Conservation (phyloP, 2,797 vertebrate genomes). For the Coranthus polyacanthus region DNA sequence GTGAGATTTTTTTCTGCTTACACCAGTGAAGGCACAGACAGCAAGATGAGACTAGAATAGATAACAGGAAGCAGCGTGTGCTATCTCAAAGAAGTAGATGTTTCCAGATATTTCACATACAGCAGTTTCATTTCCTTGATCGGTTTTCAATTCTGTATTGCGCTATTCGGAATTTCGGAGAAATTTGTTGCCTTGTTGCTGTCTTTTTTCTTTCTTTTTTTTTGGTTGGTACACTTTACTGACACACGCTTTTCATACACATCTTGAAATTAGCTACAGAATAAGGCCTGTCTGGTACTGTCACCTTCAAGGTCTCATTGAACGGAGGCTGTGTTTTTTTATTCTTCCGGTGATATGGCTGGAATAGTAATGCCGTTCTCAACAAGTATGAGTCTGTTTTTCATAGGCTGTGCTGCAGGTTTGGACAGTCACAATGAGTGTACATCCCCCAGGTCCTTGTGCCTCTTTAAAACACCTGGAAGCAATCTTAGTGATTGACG, state of each 20-base stretch:
- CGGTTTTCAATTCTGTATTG: not conserved
- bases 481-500: constrained; percentile 49
- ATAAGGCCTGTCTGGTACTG: constrained; percentile 3
- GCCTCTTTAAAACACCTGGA: constrained; percentile 63
- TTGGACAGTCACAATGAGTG: constrained; percentile 15
- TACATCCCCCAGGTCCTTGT: constrained; percentile 16
- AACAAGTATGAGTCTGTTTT: constrained; percentile 3
- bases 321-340: constrained; percentile 1
- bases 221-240: not conserved
- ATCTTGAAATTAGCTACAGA: constrained; percentile 17
- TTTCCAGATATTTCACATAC: not conserved
- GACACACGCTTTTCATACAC: not conserved
- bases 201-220: constrained; percentile 4
- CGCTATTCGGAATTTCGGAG: constrained; percentile 1
- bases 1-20: constrained; percentile 37
- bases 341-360: not conserved
- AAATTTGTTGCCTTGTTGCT: constrained; percentile 18
- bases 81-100: not conserved
- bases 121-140: too few relatives aligned
- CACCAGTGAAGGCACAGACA: constrained; percentile 3
- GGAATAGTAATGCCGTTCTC: constrained; percentile 12
- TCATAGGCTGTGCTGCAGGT: constrained; percentile 16
- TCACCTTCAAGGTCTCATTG: not conserved
- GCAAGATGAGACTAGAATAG: constrained; percentile 1
- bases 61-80: not conserved